phyloP scores from a whole-genome alignment of 2,888 invertebrate species.

The Girardia tigrina region DNA sequence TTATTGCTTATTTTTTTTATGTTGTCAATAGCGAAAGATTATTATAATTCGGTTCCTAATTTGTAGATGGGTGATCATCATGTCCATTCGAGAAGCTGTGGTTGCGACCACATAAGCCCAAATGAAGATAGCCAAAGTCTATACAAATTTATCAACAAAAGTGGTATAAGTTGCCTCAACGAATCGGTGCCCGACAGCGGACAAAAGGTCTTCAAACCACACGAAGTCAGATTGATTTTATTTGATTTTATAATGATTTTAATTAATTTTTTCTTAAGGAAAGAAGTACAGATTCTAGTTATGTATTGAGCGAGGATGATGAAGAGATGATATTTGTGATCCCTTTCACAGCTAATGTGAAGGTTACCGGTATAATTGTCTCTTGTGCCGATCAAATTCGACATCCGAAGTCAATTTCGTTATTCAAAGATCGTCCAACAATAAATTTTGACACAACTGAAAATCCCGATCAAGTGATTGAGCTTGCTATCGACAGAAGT shows the following conservation, averaged over 20 bases:
- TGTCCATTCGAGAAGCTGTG: background rate
- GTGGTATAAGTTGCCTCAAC: background rate
- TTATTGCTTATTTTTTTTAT: too few relatives aligned
- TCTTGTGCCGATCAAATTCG: constrained; percentile 72
- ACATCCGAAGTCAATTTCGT: constrained; percentile 63
- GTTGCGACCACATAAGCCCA: background rate
- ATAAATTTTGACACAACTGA: constrained; percentile 82
- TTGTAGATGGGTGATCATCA: background rate
- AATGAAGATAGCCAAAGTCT: background rate
- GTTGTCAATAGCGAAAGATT: too few relatives aligned
- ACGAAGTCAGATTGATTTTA: too few relatives aligned
- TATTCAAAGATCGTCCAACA: constrained; percentile 77
- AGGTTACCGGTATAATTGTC: constrained; percentile 79
- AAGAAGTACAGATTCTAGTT: constrained; percentile 43
- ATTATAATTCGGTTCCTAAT: too few relatives aligned
- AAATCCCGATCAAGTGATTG: constrained; percentile 71
- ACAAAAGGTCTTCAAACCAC: constrained; percentile 5
- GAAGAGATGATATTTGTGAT: constrained; percentile 88
- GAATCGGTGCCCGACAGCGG: background rate
- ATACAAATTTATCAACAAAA: background rate
- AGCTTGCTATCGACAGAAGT: constrained; percentile 63
- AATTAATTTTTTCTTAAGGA: background rate
- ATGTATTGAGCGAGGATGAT: constrained; percentile 86
- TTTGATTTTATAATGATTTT: too few relatives aligned
- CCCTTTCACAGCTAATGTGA: constrained; percentile 87